A percentile compares a stretch with the other conserved stretches of the same genome.
phyloP scores from a whole-genome alignment of 2,113 vertebrate species.

The Mirza zaza region DNA sequence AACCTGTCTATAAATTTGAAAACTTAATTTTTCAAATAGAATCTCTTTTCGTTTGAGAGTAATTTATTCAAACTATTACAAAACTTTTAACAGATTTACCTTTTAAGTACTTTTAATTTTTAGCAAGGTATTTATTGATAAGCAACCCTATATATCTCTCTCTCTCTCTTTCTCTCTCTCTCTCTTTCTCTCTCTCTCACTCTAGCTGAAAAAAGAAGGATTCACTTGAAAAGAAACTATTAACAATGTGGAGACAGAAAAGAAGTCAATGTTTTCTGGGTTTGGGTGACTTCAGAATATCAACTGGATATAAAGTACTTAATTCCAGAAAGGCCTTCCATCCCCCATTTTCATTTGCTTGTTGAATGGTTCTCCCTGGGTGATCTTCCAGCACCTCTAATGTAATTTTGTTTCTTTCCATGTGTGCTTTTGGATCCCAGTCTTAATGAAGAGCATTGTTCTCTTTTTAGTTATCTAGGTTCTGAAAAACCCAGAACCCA shows the following conservation, averaged over 20 bases:
- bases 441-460: not conserved
- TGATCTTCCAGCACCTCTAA: not conserved
- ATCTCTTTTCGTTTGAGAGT: not conserved
- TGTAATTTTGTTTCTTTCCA: not conserved
- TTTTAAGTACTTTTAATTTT: conserved; percentile 15
- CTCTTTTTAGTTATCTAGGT: not conserved
- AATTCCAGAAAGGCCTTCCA: not conserved
- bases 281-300: not conserved
- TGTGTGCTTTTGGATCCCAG: not conserved
- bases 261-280: not conserved
- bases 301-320: not conserved
- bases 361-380: not conserved
- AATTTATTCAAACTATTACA: not conserved
- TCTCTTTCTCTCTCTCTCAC: not conserved
- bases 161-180: not conserved
- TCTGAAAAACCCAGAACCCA: not conserved
- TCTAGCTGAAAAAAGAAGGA: not conserved
- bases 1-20: not conserved
- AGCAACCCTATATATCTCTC: not conserved
- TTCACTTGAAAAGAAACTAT: not conserved
- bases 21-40: not conserved
- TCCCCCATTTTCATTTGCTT: not conserved
- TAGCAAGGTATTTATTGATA: not conserved
- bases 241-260: not conserved
- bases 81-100: not conserved